Percentiles rank a stretch among this genome's conserved stretches.
These are phyloP conservation scores for Camponotus vicinus DNA, from an alignment of 1,140 invertebrate species.

Conservation along the genomic window DNA sequence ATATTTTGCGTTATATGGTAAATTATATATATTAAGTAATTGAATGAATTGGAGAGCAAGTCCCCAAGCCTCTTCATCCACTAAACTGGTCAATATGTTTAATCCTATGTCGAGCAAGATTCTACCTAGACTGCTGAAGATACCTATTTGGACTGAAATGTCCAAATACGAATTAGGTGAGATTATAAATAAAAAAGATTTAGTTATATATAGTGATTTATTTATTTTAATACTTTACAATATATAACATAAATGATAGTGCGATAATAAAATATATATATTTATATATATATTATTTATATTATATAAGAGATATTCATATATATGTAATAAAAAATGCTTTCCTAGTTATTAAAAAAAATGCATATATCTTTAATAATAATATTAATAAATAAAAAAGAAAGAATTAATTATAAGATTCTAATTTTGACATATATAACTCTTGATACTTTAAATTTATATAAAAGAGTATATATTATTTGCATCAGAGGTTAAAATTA, in stretches of 20 bases:
- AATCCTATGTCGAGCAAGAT: constrained; percentile 69
- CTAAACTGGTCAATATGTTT: constrained; percentile 70
- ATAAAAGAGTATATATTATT: constrained; percentile 1
- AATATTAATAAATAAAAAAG: not conserved
- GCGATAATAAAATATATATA: not conserved
- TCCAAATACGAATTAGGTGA: constrained; percentile 59
- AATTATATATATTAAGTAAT: constrained; percentile 61
- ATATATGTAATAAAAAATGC: constrained; percentile 3
- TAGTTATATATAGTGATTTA: constrained; percentile 41
- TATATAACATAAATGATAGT: constrained; percentile 38
- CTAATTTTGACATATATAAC: not conserved
- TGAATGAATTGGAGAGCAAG: constrained; percentile 74
- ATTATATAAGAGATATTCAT: not conserved
- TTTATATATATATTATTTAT: not conserved
- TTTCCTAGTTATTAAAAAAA: not conserved
- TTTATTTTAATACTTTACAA: constrained; percentile 53
- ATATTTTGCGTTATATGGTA: constrained; percentile 56
- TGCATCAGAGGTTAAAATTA: constrained; percentile 1
- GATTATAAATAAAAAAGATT: constrained; percentile 53
- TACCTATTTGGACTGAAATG: constrained; percentile 71
- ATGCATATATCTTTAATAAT: not conserved
- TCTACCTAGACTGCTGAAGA: constrained; percentile 13
- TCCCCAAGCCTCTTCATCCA: constrained; percentile 71
- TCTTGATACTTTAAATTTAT: constrained; percentile 10
- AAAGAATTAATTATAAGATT: not conserved